These are phyloP conservation scores for Noctuana brunneofusca DNA, from an alignment of 2,888 invertebrate genomes.

Conservation along the genomic window DNA sequence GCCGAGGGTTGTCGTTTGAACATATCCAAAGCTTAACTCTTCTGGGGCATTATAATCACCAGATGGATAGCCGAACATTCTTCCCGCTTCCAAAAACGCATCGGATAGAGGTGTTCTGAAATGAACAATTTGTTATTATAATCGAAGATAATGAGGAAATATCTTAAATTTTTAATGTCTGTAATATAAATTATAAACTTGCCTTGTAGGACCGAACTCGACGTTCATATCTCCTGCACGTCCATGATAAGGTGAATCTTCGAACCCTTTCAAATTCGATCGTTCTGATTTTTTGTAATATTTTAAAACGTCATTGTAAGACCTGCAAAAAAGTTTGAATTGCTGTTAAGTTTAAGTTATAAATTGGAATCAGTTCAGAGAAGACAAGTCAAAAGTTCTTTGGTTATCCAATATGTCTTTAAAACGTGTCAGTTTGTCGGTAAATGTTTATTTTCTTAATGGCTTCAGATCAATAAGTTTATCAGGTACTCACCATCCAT, in stretches of 20 bases:
- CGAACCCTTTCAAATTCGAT: constrained; percentile 69
- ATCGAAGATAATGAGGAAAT: neutral
- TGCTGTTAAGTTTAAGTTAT: no score
- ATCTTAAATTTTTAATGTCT: neutral
- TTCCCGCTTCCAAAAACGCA: constrained; percentile 84
- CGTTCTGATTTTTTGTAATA: constrained; percentile 85
- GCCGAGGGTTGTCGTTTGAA: constrained; percentile 85
- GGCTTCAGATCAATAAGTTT: neutral
- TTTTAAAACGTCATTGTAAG: constrained; percentile 82
- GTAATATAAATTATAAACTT: neutral
- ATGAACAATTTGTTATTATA: neutral
- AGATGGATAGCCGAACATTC: constrained; percentile 85
- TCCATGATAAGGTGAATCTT: constrained; percentile 79
- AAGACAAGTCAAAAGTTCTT: no score
- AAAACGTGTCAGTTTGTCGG: neutral
- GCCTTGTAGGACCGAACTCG: constrained; percentile 62
- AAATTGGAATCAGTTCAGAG: no score
- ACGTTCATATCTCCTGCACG: constrained; percentile 84
- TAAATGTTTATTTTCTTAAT: no score
- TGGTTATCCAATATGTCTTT: no score
- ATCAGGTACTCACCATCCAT: constrained; percentile 82
- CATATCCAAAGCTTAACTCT: constrained; percentile 85
- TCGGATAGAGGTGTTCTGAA: constrained; percentile 44
- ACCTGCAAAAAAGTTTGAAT: constrained; percentile 62
- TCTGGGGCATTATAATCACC: constrained; percentile 87